Conservation (phyloP, 2,113 vertebrate species). For the Macroglossus sobrinus region DNA sequence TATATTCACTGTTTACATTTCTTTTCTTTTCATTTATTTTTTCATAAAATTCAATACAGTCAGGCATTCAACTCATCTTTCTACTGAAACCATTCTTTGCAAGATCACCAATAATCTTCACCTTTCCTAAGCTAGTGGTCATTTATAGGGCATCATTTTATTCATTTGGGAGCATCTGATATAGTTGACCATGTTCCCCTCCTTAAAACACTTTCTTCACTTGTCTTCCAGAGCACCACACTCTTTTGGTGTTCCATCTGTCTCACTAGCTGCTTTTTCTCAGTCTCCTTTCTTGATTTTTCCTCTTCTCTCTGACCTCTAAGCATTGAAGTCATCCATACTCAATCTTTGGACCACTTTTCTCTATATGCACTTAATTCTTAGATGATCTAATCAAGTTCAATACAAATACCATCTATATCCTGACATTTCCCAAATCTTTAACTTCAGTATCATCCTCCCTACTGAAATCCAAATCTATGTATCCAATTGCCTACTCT, state of each 20-base stretch:
- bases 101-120: neutral
- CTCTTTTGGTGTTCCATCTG: neutral
- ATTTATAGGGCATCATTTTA: neutral
- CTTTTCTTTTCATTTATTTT: neutral
- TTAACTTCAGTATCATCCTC: neutral
- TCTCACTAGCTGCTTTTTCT: neutral
- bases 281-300: neutral
- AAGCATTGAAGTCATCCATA: neutral
- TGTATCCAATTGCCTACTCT: neutral
- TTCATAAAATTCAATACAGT: neutral
- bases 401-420: neutral
- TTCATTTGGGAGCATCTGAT: neutral
- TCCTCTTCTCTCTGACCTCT: neutral
- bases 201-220: neutral
- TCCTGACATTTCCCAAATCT: neutral
- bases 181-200: neutral
- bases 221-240: neutral
- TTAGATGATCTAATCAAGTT: neutral
- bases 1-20: neutral
- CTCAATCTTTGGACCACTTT: neutral
- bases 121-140: neutral
- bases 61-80: neutral
- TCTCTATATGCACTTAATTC: neutral
- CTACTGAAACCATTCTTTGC: neutral
- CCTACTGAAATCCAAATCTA: neutral